Evolutionary conservation across 2,888 invertebrate species (phyloP).

Genomic region (Cantharis nigra): DNA sequence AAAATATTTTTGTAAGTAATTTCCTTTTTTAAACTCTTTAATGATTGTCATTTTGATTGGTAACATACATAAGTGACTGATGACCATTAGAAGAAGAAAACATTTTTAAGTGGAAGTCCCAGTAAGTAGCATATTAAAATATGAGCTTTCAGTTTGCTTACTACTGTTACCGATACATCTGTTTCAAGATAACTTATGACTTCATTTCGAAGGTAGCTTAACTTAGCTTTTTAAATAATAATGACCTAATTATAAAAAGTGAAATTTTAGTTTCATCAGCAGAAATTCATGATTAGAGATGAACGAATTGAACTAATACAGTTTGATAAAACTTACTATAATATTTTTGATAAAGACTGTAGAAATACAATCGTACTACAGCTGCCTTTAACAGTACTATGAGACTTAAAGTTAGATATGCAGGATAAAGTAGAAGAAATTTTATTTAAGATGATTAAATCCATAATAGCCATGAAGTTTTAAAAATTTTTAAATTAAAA

Average conservation of each 20-base stretch:
- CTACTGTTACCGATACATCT: not conserved
- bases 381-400: not conserved
- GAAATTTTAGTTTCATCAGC: not conserved
- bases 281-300: not conserved
- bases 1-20: too few relatives aligned
- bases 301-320: not conserved
- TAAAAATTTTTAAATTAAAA: too few relatives aligned
- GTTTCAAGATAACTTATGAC: not conserved
- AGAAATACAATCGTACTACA: not conserved
- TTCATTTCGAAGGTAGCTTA: not conserved
- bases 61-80: too few relatives aligned
- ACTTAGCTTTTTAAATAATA: not conserved
- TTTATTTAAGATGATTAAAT: too few relatives aligned
- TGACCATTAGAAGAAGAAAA: too few relatives aligned
- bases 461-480: too few relatives aligned
- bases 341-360: not conserved
- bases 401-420: not conserved
- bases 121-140: too few relatives aligned
- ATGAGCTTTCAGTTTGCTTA: too few relatives aligned
- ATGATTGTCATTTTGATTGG: too few relatives aligned
- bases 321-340: not conserved
- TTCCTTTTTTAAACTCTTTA: too few relatives aligned
- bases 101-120: too few relatives aligned
- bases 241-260: not conserved
- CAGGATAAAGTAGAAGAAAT: not conserved